A percentile compares a stretch with the other conserved stretches of the same genome.
phyloP scores from a whole-genome alignment of 2,888 invertebrate species.

The Nomada lathburiana region DNA sequence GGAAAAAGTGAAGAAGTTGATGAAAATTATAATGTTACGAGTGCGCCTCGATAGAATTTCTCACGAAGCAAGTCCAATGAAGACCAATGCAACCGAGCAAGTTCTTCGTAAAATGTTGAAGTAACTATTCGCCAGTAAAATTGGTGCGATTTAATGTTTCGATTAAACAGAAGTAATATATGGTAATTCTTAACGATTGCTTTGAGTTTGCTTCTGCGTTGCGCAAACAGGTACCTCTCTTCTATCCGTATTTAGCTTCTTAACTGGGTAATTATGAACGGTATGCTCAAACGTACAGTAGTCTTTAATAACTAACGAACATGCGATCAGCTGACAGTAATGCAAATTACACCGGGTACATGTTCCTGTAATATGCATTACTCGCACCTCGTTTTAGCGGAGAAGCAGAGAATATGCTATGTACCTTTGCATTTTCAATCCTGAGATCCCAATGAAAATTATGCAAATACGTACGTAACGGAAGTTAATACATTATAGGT shows the following conservation, averaged over 20 bases:
- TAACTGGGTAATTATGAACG: conserved; percentile 4
- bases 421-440: conserved; percentile 28
- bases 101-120: too few species aligned
- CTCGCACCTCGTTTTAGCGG: conserved; percentile 21
- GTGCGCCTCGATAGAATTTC: not conserved
- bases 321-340: conserved; percentile 34
- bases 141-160: not conserved
- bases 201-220: not conserved
- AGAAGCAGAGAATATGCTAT: conserved; percentile 14
- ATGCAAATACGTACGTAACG: conserved; percentile 47
- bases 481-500: conserved; percentile 9
- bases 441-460: conserved; percentile 53
- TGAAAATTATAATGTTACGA: not conserved
- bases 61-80: not conserved
- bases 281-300: not conserved
- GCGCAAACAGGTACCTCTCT: not conserved
- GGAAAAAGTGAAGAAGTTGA: not conserved
- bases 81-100: too few species aligned
- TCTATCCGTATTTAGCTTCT: not conserved
- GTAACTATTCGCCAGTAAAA: not conserved
- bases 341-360: conserved; percentile 54
- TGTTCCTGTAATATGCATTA: conserved; percentile 47
- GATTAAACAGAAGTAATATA: not conserved
- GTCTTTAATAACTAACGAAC: conserved; percentile 59
- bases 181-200: not conserved